Evolutionary conservation across 2,797 vertebrate genomes (phyloP).

Genomic region (Thamnophis elegans): DNA sequence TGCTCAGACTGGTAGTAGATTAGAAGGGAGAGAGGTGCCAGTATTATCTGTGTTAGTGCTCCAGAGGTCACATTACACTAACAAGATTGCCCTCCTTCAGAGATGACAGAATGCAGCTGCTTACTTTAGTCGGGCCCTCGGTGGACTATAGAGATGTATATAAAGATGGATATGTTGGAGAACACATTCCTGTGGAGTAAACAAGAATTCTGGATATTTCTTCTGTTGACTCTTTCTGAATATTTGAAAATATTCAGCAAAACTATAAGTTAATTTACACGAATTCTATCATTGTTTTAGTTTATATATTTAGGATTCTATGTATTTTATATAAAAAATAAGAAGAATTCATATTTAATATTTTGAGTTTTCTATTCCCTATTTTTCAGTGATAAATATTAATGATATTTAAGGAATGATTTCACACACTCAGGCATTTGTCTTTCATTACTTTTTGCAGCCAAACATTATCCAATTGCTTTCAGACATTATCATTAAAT

Average conservation of each 20-base stretch:
- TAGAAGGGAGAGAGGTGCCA: constrained; percentile 86
- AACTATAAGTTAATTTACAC: constrained; percentile 38
- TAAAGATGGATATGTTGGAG: constrained; percentile 52
- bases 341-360: constrained; percentile 14
- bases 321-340: constrained; percentile 29
- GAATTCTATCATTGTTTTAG: constrained; percentile 78
- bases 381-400: background rate
- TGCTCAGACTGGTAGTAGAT: constrained; percentile 84
- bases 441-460: background rate
- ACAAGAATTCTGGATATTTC: constrained; percentile 65
- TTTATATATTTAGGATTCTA: constrained; percentile 59
- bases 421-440: background rate
- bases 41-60: constrained; percentile 91
- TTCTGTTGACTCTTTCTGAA: constrained; percentile 63
- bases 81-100: constrained; percentile 85
- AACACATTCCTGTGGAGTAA: constrained; percentile 69
- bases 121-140: constrained; percentile 45
- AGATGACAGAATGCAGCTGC: constrained; percentile 92
- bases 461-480: background rate
- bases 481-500: background rate
- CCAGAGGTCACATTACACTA: constrained; percentile 92
- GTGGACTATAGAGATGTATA: constrained; percentile 72
- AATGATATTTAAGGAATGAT: background rate
- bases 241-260: constrained; percentile 32
- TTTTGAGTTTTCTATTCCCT: constrained; percentile 28